Evolutionary conservation across 2,797 vertebrate species (phyloP).

Genomic region (Enteromius treurensis): DNA sequence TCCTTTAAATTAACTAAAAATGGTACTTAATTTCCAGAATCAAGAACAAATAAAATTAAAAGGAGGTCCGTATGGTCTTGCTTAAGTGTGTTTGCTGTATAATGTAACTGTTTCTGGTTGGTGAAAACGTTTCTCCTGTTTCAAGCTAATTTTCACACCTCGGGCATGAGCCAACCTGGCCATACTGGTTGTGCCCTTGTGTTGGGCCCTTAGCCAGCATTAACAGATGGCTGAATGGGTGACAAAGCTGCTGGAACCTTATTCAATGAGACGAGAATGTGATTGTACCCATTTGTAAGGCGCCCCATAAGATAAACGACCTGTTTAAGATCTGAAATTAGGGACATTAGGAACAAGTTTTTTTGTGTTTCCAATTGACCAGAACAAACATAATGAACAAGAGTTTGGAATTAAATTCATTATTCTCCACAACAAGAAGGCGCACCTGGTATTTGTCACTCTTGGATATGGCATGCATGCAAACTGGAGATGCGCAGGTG

Average conservation of each 20-base stretch:
- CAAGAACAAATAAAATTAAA: constrained; percentile 22
- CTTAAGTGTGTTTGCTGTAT: constrained; percentile 7
- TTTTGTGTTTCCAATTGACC: constrained; percentile 19
- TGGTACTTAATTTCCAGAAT: constrained; percentile 8
- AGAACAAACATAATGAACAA: neutral
- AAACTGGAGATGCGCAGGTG: constrained; percentile 48
- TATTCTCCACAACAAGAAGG: constrained; percentile 55
- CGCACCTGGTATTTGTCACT: constrained; percentile 64
- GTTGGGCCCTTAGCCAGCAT: constrained; percentile 63
- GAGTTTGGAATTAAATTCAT: neutral
- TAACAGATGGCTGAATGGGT: constrained; percentile 75
- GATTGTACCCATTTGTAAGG: constrained; percentile 52
- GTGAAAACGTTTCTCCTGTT: constrained; percentile 40
- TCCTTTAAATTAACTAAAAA: neutral
- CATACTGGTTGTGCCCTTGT: constrained; percentile 55
- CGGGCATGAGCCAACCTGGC: constrained; percentile 58
- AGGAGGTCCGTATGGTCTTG: constrained; percentile 11
- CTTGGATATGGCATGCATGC: constrained; percentile 52
- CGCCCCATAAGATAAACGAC: constrained; percentile 32
- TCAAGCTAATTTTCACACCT: constrained; percentile 56
- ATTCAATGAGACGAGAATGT: constrained; percentile 72
- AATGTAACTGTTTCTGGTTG: constrained; percentile 42
- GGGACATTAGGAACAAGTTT: constrained; percentile 13
- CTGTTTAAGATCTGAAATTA: constrained; percentile 27
- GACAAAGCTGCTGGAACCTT: constrained; percentile 68